Base-by-base conservation (phyloP, 2,888 invertebrate genomes). In the Lasioglossum vierecki region DNA sequence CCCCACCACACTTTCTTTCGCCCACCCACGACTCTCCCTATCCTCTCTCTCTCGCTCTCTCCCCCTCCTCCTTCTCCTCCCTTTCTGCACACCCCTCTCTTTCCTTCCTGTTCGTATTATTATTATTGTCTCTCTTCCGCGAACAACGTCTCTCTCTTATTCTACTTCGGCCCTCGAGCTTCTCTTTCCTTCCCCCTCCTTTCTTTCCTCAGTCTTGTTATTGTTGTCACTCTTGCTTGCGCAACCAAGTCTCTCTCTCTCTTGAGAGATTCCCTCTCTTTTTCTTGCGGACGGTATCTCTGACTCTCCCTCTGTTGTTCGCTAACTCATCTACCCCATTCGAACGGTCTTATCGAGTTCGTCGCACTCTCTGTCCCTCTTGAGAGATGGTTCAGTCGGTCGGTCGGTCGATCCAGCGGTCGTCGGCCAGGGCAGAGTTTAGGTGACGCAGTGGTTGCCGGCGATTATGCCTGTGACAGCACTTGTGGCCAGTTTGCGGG, bases 1-100 rank as follows among this genome's bases (percentile, higher is more conserved):
- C 88, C 90, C 89, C 89, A 88, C 90, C 89, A 88, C 89, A 86
- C 70, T 82, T 84, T 88, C 91, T 90, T 89, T 91, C 85, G 87
- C 88, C 88, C 91, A 90, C 89, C 91, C 89, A 88, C 89, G 82
- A 77, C 84, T 73, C 76, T 49, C 82, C 75, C 71, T 89, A 68
- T 82, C 26, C 57, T 73, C 78, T 68, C 72, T 76, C 73, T 22
- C 44, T 15, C 35, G 60, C 41, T 44, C 53, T 41, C 72, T 41
- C 8, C 41, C 41, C 9, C 53, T n/a, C 53, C 53, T 0, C 57
- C 57, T n/a, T 73, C 63, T 63, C 46, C 80, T 57, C 79, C 49
- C 63, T 30, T 35, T 39, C 44, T 72, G 11, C 39, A 68, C 18
- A 26, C 35, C 22, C 18, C 74, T 74, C 83, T 70, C 63, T 57